Conservation (phyloP, 2,888 invertebrate species). For the Smittia sp. region DNA sequence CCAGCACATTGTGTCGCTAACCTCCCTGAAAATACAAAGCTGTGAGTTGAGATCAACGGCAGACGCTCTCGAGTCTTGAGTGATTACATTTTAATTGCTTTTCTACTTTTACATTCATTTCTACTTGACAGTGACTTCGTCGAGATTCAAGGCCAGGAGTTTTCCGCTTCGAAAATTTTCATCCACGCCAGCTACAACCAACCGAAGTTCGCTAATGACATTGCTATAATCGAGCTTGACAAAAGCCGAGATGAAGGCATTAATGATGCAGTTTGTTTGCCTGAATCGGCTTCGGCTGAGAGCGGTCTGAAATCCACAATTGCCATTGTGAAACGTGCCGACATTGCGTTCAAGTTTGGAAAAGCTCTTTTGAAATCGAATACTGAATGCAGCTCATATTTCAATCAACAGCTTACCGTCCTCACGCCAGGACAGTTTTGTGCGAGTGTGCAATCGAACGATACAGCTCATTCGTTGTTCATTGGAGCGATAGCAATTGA, state of each 20-base stretch:
- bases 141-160: conserved; percentile 8
- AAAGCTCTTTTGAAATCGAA: neutral
- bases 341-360: neutral
- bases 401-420: conserved; percentile 11
- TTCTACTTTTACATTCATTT: neutral
- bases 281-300: neutral
- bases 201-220: conserved; percentile 39
- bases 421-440: conserved; percentile 30
- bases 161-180: conserved; percentile 18
- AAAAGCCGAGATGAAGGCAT: neutral
- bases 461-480: neutral
- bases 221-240: conserved; percentile 29
- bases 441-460: conserved; percentile 29
- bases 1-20: conserved; percentile 38
- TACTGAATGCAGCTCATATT: conserved; percentile 21
- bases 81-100: conserved; percentile 12
- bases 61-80: neutral
- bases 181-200: conserved; percentile 25
- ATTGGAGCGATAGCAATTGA: conserved; percentile 14
- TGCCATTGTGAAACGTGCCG: conserved; percentile 4
- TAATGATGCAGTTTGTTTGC: conserved; percentile 22
- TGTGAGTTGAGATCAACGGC: conserved; percentile 27
- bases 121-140: conserved; percentile 2
- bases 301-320: neutral
- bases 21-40: conserved; percentile 3